phyloP scores from a whole-genome alignment of 2,797 vertebrate species.

The Orientallactaga sibirica region DNA sequence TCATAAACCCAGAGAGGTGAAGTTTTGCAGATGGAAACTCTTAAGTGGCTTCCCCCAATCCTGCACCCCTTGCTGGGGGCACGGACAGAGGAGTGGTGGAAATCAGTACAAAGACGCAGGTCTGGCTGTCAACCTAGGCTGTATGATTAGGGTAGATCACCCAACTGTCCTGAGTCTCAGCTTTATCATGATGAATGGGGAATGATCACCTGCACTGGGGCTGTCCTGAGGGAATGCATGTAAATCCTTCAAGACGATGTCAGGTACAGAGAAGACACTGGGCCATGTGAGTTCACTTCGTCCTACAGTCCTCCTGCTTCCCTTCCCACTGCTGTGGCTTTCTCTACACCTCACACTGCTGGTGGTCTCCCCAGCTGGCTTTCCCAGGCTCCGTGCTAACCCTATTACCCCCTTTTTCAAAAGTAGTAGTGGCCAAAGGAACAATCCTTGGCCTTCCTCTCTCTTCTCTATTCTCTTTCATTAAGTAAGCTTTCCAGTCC shows the following conservation, averaged over 20 bases:
- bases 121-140: not conserved
- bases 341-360: not conserved
- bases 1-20: slow-evolving; percentile 57
- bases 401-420: not conserved
- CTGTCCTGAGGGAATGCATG: not conserved
- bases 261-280: not conserved
- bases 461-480: not conserved
- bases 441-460: not conserved
- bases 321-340: not conserved
- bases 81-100: not conserved
- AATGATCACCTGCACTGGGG: not conserved
- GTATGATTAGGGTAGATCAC: not conserved
- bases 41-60: slow-evolving; percentile 30
- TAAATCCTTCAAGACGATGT: not conserved
- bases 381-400: not conserved
- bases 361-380: not conserved
- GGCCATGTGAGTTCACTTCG: not conserved
- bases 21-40: slow-evolving; percentile 15
- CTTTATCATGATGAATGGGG: not conserved
- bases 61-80: slow-evolving; percentile 17
- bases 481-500: not conserved
- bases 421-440: not conserved
- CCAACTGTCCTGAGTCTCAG: not conserved
- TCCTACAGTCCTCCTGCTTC: not conserved
- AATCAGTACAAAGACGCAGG: not conserved